A percentile compares a stretch with the other conserved stretches of the same genome.
Conservation (phyloP, 2,113 vertebrate genomes). For the Halichoerus grypus region DNA sequence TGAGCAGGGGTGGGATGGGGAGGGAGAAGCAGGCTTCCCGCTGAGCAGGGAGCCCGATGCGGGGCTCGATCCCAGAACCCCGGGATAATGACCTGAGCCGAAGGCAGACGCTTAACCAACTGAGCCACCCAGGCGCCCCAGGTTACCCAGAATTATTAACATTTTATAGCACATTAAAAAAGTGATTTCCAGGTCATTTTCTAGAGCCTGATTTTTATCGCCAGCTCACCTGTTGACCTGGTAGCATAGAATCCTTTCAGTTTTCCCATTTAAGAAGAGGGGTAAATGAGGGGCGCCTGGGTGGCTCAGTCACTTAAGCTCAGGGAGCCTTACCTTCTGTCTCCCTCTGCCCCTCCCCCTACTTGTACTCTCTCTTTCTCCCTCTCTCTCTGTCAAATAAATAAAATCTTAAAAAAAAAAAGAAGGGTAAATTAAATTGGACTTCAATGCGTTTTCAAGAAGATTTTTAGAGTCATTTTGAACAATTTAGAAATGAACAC, state of each 20-base stretch:
- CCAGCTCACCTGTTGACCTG: not conserved
- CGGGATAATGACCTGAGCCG: too few species aligned
- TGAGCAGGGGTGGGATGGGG: too few species aligned
- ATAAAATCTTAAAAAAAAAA: not conserved
- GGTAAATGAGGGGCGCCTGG: not conserved
- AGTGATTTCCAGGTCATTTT: not conserved
- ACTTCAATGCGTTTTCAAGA: constrained; percentile 1
- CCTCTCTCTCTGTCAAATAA: too few species aligned
- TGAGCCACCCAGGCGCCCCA: not conserved
- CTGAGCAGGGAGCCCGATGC: too few species aligned
- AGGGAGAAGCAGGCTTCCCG: too few species aligned
- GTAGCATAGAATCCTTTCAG: not conserved
- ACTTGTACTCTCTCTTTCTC: too few species aligned
- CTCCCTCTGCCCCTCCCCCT: too few species aligned
- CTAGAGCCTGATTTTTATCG: not conserved
- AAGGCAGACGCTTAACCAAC: too few species aligned
- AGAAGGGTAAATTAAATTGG: not conserved
- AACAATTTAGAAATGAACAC: constrained; percentile 25
- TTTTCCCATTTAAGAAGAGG: not conserved
- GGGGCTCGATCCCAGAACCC: too few species aligned
- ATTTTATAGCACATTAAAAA: not conserved
- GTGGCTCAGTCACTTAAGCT: too few species aligned
- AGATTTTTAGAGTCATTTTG: not conserved
- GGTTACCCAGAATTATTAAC: not conserved
- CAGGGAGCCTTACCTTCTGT: too few species aligned